A percentile compares a stretch with the other conserved stretches of the same genome.
phyloP scores from a whole-genome alignment of 1,140 invertebrate genomes.

The Augochlora pura region DNA sequence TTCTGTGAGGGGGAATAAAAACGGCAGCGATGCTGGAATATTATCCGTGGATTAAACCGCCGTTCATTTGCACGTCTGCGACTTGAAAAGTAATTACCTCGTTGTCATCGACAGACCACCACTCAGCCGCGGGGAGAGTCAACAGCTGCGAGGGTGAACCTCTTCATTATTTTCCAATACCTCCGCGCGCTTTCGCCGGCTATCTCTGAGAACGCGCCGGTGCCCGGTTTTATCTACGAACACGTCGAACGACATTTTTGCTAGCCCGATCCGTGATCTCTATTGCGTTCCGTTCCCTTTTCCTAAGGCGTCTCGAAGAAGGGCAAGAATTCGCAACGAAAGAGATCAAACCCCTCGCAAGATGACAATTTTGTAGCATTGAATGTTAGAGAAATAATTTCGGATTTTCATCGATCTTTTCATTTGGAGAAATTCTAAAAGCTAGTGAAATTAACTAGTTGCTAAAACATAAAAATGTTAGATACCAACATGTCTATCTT shows the following conservation, averaged over 20 bases:
- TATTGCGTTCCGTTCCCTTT: slow-evolving; percentile 11
- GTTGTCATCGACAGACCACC: slow-evolving; percentile 68
- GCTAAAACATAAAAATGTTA: too few relatives aligned
- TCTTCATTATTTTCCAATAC: slow-evolving; percentile 70
- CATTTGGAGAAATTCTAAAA: too few relatives aligned
- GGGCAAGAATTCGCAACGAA: too few relatives aligned
- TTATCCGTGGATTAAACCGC: slow-evolving; percentile 62
- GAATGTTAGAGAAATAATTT: too few relatives aligned
- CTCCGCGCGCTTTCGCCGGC: slow-evolving; percentile 29
- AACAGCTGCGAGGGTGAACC: slow-evolving; percentile 60
- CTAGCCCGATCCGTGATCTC: slow-evolving; percentile 20
- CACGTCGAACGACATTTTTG: slow-evolving; percentile 28
- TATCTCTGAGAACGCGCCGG: slow-evolving; percentile 49
- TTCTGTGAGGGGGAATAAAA: slow-evolving; percentile 46
- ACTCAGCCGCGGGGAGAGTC: slow-evolving; percentile 52
- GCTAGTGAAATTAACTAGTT: too few relatives aligned
- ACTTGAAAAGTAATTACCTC: slow-evolving; percentile 69
- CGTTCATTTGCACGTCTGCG: slow-evolving; percentile 68
- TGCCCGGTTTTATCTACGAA: slow-evolving; percentile 34
- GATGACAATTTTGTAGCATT: too few relatives aligned
- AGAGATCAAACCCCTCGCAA: too few relatives aligned
- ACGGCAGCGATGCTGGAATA: slow-evolving; percentile 47
- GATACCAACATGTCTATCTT: too few relatives aligned
- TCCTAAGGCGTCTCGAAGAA: too few relatives aligned
- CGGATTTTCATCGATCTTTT: too few relatives aligned